Base-by-base conservation (phyloP, 2,113 vertebrate genomes). In the Nipponia nippon region DNA sequence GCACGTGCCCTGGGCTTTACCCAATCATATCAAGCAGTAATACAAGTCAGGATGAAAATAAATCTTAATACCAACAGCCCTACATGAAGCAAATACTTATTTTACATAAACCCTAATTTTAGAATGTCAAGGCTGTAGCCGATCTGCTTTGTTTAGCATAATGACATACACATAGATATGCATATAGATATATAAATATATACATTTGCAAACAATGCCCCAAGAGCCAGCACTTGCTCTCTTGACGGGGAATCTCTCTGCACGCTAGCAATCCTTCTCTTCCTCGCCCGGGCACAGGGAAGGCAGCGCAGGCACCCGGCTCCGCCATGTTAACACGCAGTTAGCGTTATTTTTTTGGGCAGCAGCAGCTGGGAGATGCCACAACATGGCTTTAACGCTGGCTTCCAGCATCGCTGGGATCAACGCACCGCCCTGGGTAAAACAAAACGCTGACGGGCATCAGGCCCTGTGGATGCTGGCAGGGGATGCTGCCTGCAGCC, bases 21-120 rank as follows among this genome's bases (percentile, higher is more conserved):
- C 76, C 83, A 91, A n/a, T 94, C 91, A 23, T 61, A 95, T 42
- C 73, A 84, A 84, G 84, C 80, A 69, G 40, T 79, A 92, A 52
- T 46, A 76, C 50, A 58, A 94, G 83, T 56, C 81, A 65, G 78
- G 87, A 76, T 61, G 96, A 69, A 96, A 95, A 96, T 95, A 87
- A 95, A 95, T 95, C 89, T 94, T 87, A 81, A 92, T 79, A 76
- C 69, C 59, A 95, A 91, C 93, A 92, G 89, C 65, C 83, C 69
- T 95, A 84, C 77, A 87, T 71, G 90, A 92, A 91, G 77, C 19
- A 91, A 92, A 63, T 70, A 83, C 67, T 95, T 92, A 87, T 36
- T 95, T 95, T 92, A 94, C 61, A 87, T 95, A 93, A 97, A 95
- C 62, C 49, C 86, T 89, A 89, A 94, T 97, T 97, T 91, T 94